A percentile compares a stretch with the other conserved stretches of the same genome.
Conservation (phyloP, 2,888 invertebrate species). For the Drosophila kokeensis region DNA sequence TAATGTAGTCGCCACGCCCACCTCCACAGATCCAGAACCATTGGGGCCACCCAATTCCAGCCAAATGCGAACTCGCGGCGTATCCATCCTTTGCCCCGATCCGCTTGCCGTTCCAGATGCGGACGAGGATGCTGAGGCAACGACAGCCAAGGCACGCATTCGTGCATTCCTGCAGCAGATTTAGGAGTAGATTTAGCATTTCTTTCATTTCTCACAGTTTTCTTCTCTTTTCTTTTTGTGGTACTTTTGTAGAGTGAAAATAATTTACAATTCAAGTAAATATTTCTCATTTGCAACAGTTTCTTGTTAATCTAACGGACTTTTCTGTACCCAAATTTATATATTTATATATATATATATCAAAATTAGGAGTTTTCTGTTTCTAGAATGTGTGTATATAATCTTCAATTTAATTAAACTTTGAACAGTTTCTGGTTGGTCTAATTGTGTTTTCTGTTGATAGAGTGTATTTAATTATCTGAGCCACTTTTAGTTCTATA, state of each 20-base stretch:
- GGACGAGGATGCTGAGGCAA: conserved; percentile 40
- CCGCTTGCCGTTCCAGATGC: conserved; percentile 16
- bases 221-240: not conserved
- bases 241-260: not conserved
- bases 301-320: not conserved
- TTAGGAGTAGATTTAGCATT: not conserved
- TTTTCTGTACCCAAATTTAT: not conserved
- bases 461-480: not conserved
- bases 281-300: not conserved
- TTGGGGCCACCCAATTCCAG: conserved; percentile 88
- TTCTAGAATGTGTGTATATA: no score
- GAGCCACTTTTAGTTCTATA: not conserved
- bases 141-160: conserved; percentile 66
- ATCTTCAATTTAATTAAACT: no score
- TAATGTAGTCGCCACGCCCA: conserved; percentile 90
- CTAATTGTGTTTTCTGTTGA: not conserved
- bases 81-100: conserved; percentile 62
- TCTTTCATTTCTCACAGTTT: not conserved
- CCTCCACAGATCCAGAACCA: conserved; percentile 88
- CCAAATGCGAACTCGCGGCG: conserved; percentile 89
- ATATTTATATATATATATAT: not conserved
- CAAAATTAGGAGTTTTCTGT: not conserved
- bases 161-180: conserved; percentile 53
- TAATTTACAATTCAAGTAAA: not conserved
- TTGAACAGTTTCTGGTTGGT: no score